Base-by-base conservation (phyloP, 2,888 invertebrate species). In the Andrena minutula region DNA sequence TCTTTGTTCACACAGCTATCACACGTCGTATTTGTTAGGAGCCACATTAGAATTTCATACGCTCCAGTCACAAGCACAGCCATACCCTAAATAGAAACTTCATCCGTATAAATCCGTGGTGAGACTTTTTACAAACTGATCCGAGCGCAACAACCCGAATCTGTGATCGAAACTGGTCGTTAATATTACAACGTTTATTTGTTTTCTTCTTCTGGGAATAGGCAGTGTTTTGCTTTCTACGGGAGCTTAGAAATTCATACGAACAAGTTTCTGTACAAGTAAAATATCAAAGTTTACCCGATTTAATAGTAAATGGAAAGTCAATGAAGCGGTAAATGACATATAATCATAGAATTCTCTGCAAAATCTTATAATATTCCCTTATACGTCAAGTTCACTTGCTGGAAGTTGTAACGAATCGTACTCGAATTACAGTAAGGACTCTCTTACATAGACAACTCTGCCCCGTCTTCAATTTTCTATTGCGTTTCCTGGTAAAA, bases 171-270 rank as follows among this genome's bases (percentile, higher is more conserved):
- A 83, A 82, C 73, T 84, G 69, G 75, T 79, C 64, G 28, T 66
- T 75, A 79, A 63, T 83, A 65, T 73, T 84, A 84, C 63, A 85
- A 85, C 69, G 47, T 81, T 12, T 30, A n/a, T n/a, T n/a, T n/a
- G n/a, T 28, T 2, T 28, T 28, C 2, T 28, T 28, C 2, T 83
- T 70, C 10, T 80, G 70, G 77, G 68, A 84, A 79, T 85, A 88
- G 86, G 86, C 84, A 88, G 86, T 89, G 82, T 76, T 84, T 61
- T 76, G 84, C 83, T 88, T 73, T 71, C 69, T 89, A 58, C 53
- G 71, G 64, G 68, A 85, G 70, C 85, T 78, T 82, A 66, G 70
- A 86, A 88, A 86, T 84, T 84, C 75, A 70, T 78, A 72, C 51
- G 56, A 65, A 86, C 58, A 84, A 68, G 66, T 88, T 70, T 79